Conservation (phyloP, 2,113 vertebrate genomes). For the Equus quagga region DNA sequence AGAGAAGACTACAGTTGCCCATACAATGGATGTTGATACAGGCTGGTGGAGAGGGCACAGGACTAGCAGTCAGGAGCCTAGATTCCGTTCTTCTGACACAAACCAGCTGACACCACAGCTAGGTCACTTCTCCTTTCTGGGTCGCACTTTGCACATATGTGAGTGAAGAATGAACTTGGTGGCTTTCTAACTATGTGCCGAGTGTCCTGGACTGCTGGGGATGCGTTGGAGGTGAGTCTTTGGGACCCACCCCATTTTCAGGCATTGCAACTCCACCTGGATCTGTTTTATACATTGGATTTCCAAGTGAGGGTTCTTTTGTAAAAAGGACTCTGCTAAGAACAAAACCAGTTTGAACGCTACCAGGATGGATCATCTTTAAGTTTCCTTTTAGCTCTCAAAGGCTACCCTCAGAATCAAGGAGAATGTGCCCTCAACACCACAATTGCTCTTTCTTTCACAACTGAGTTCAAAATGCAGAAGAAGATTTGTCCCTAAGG, state of each 20-base stretch:
- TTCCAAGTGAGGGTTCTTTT: not conserved
- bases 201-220: not conserved
- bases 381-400: not conserved
- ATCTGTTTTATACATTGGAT: not conserved
- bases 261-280: not conserved
- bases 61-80: rapidly evolving
- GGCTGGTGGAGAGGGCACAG: not conserved
- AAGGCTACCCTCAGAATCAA: not conserved
- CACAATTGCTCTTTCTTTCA: not conserved
- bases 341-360: slow-evolving; percentile 6
- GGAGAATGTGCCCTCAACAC: not conserved
- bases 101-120: not conserved
- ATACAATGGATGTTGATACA: too few species aligned
- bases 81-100: not conserved
- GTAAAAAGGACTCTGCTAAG: not conserved
- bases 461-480: not conserved
- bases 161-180: not conserved
- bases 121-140: not conserved
- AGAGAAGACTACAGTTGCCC: not conserved
- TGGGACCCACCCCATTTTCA: not conserved
- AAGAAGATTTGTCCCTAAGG: not conserved
- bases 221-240: not conserved
- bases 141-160: not conserved
- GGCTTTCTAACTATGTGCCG: not conserved
- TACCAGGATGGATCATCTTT: not conserved